Percentiles rank a stretch among this genome's conserved stretches.
These are phyloP conservation scores for Podotricha telesiphe DNA, from an alignment of 2,888 invertebrate species.

Conservation along the genomic window DNA sequence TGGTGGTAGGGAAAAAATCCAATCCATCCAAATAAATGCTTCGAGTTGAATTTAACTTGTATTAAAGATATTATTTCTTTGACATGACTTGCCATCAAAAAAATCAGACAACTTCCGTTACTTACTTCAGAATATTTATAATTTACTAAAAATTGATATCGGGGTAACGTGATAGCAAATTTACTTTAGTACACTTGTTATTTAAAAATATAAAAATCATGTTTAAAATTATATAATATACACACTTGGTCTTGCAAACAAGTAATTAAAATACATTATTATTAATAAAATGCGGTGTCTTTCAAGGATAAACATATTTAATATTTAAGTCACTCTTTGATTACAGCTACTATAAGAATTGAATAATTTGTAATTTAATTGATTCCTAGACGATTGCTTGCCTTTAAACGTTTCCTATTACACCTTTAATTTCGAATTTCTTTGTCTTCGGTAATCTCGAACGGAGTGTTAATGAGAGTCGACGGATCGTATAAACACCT, in stretches of 20 bases:
- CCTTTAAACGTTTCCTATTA: conserved; percentile 3
- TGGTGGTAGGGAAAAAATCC: too few relatives aligned
- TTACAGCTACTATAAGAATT: background rate
- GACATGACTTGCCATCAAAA: too few relatives aligned
- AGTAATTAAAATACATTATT: background rate
- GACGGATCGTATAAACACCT: background rate
- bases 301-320: background rate
- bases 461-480: background rate
- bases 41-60: too few relatives aligned
- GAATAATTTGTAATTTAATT: conserved; percentile 8
- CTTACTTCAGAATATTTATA: too few relatives aligned
- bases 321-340: background rate
- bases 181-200: too few relatives aligned
- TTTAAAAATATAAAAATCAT: too few relatives aligned
- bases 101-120: too few relatives aligned
- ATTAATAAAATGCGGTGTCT: background rate
- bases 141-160: too few relatives aligned
- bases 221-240: background rate
- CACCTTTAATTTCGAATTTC: conserved; percentile 13
- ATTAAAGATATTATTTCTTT: too few relatives aligned
- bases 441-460: conserved; percentile 3
- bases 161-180: too few relatives aligned
- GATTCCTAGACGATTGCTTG: background rate
- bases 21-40: too few relatives aligned
- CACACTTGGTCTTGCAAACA: background rate